Conservation (phyloP, 2,888 invertebrate genomes). For the Xestia rhomboidea region DNA sequence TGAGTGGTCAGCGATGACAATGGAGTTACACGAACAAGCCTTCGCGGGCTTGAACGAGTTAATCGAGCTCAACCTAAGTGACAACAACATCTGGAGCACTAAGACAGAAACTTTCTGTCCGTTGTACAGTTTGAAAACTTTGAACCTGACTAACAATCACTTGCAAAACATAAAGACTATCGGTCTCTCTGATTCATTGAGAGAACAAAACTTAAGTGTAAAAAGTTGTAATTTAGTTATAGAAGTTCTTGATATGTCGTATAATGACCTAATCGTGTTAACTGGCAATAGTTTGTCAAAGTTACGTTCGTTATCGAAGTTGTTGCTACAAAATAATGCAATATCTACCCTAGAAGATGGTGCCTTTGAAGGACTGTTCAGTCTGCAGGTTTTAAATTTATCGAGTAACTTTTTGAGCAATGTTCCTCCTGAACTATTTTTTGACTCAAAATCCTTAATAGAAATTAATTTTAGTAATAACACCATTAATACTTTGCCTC, state of each 20-base stretch:
- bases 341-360: slow-evolving; percentile 93
- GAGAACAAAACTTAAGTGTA: slow-evolving; percentile 89
- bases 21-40: slow-evolving; percentile 93
- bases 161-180: slow-evolving; percentile 94
- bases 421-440: slow-evolving; percentile 94
- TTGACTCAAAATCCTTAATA: slow-evolving; percentile 92
- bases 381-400: slow-evolving; percentile 93
- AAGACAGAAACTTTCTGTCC: slow-evolving; percentile 94
- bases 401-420: slow-evolving; percentile 94
- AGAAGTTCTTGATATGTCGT: slow-evolving; percentile 93
- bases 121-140: slow-evolving; percentile 92
- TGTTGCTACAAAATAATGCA: slow-evolving; percentile 94
- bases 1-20: slow-evolving; percentile 94
- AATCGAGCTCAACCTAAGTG: slow-evolving; percentile 92
- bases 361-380: slow-evolving; percentile 92
- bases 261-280: slow-evolving; percentile 93
- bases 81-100: slow-evolving; percentile 94
- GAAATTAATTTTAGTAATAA: slow-evolving; percentile 94
- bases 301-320: slow-evolving; percentile 92
- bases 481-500: slow-evolving; percentile 93
- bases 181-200: slow-evolving; percentile 93
- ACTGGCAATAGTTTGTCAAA: slow-evolving; percentile 93
- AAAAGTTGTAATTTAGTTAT: slow-evolving; percentile 93
- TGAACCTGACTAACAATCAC: slow-evolving; percentile 94
- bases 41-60: slow-evolving; percentile 93